Conservation (phyloP, 1,140 invertebrate genomes). For the Drosophila malerkotliana region DNA sequence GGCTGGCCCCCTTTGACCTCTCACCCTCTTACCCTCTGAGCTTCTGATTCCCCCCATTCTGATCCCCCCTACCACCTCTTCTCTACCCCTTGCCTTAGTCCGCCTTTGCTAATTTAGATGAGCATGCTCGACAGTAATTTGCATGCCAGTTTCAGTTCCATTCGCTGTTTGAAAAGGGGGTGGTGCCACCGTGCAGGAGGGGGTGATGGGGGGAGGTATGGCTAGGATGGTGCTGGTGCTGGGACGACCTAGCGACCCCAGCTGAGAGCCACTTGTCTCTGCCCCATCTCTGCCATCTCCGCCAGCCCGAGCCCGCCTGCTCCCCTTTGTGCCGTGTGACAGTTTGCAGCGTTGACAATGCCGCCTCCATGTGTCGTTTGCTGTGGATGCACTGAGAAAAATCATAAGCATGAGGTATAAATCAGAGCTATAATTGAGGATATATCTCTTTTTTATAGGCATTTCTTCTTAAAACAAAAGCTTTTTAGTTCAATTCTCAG, state of each 20-base stretch:
- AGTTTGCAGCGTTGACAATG: constrained; percentile 69
- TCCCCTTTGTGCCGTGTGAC: constrained; percentile 14
- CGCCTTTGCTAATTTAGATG: constrained; percentile 71
- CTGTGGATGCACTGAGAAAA: constrained; percentile 1
- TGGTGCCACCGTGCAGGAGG: not conserved
- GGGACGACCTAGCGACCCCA: constrained; percentile 45
- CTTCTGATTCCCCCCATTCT: constrained; percentile 1
- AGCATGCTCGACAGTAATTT: constrained; percentile 81
- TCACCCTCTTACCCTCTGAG: constrained; percentile 1
- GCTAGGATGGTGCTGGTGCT: not conserved
- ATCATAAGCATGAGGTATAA: no score
- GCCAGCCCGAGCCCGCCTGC: not conserved
- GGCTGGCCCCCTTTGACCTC: not conserved
- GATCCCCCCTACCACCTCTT: not conserved
- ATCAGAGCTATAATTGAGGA: no score
- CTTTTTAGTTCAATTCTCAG: no score
- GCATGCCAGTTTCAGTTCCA: constrained; percentile 77
- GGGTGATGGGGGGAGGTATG: not conserved
- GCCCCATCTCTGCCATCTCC: constrained; percentile 3
- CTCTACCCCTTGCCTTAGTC: constrained; percentile 1
- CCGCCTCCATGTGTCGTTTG: constrained; percentile 73
- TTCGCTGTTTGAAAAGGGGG: constrained; percentile 42
- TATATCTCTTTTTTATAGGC: no score
- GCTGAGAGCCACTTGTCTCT: constrained; percentile 50
- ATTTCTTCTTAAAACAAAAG: no score